These are phyloP conservation scores for Epinephelus lanceolatus DNA, from an alignment of 2,113 vertebrate species.

Conservation along the genomic window DNA sequence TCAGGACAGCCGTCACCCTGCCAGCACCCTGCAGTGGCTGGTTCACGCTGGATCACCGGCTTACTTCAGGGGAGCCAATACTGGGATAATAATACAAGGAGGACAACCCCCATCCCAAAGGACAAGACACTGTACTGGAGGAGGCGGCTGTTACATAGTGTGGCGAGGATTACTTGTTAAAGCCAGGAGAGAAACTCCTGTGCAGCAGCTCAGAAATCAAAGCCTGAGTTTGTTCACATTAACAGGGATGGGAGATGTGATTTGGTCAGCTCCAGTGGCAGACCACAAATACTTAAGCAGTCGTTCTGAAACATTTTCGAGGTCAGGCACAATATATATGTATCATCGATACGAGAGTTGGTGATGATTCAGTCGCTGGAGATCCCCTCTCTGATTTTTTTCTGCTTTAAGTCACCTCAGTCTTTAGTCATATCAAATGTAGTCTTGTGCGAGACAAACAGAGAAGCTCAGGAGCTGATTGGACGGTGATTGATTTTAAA, in stretches of 20 bases:
- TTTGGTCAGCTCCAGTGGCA: conserved; percentile 11
- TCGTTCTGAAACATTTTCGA: background rate
- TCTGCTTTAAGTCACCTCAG: background rate
- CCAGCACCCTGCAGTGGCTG: conserved; percentile 8
- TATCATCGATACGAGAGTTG: background rate
- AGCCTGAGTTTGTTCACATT: conserved; percentile 2
- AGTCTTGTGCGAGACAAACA: background rate
- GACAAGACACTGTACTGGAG: background rate
- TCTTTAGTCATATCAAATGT: background rate
- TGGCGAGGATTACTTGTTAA: background rate
- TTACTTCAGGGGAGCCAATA: conserved; percentile 33
- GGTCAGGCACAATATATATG: background rate
- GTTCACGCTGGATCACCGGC: conserved; percentile 41
- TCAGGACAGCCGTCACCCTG: conserved; percentile 27
- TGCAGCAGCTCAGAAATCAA: conserved; percentile 25
- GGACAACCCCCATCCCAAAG: background rate
- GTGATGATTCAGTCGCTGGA: background rate
- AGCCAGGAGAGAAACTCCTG: background rate
- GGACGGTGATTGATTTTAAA: background rate
- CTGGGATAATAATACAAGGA: conserved; percentile 40
- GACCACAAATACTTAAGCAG: background rate
- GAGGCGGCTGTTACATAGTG: conserved; percentile 23
- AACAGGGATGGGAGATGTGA: background rate
- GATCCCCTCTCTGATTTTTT: background rate
- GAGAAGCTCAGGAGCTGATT: background rate